Conservation (phyloP, 1,140 invertebrate species). For the Nomia melanderi region DNA sequence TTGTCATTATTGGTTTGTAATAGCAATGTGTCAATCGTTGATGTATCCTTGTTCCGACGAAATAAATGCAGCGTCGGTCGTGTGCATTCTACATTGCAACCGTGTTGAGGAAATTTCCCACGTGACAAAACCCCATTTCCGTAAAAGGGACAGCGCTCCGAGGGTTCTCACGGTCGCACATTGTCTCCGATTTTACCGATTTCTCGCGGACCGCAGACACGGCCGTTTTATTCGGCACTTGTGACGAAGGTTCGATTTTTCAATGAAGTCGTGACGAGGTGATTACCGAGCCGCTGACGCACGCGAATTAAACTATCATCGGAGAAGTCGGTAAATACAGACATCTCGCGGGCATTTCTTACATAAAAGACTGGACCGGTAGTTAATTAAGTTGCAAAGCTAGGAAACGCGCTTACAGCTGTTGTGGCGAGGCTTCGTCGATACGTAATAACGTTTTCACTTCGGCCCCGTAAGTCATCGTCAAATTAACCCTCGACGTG, state of each 20-base stretch:
- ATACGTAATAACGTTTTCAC: constrained; percentile 22
- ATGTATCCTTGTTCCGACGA: too few relatives aligned
- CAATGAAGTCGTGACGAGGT: not conserved
- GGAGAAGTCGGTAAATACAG: not conserved
- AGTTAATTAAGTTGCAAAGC: not conserved
- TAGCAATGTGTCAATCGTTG: too few relatives aligned
- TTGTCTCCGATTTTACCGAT: not conserved
- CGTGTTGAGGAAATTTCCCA: too few relatives aligned
- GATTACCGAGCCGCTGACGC: not conserved
- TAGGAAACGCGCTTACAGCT: not conserved
- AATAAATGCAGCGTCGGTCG: too few relatives aligned
- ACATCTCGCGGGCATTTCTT: not conserved
- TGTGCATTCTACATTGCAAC: too few relatives aligned
- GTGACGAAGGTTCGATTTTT: not conserved
- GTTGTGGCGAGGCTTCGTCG: not conserved
- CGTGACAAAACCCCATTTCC: too few relatives aligned
- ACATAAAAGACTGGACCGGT: not conserved
- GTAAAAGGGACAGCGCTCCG: too few relatives aligned
- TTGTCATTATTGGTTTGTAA: too few relatives aligned
- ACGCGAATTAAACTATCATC: not conserved
- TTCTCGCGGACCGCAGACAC: too few relatives aligned
- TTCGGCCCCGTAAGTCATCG: not conserved
- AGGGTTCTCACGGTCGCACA: too few relatives aligned
- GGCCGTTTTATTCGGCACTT: not conserved
- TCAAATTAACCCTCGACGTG: constrained; percentile 19